Conservation (phyloP, 2,113 vertebrate species). For the Dicaeum eximium region DNA sequence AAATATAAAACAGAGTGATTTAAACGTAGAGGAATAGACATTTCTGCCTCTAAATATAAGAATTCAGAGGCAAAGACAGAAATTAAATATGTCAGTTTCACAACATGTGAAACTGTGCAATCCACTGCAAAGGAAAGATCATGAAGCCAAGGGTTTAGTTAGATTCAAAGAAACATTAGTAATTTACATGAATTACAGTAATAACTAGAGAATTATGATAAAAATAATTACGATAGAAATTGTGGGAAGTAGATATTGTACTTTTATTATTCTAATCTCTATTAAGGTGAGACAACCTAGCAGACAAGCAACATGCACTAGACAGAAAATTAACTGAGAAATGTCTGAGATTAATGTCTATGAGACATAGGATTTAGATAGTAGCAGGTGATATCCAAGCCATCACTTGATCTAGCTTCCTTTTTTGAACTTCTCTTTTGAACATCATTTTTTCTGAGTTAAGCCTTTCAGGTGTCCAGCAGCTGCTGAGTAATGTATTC, state of each 20-base stretch:
- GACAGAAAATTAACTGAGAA: background rate
- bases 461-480: background rate
- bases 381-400: background rate
- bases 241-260: background rate
- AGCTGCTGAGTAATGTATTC: background rate
- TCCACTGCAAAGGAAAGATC: background rate
- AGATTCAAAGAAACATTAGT: background rate
- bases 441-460: background rate
- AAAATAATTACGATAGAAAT: background rate
- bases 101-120: background rate
- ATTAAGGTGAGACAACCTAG: background rate
- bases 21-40: background rate
- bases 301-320: background rate
- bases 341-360: background rate
- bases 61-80: background rate
- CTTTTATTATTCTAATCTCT: background rate
- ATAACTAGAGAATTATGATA: background rate
- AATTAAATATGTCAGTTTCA: background rate
- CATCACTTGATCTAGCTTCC: background rate
- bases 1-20: background rate
- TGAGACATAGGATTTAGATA: background rate
- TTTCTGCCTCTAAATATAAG: background rate
- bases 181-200: background rate
- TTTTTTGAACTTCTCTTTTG: background rate
- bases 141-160: background rate